Evolutionary conservation across 1,140 invertebrate species (phyloP).

Genomic region (Physella acuta): DNA sequence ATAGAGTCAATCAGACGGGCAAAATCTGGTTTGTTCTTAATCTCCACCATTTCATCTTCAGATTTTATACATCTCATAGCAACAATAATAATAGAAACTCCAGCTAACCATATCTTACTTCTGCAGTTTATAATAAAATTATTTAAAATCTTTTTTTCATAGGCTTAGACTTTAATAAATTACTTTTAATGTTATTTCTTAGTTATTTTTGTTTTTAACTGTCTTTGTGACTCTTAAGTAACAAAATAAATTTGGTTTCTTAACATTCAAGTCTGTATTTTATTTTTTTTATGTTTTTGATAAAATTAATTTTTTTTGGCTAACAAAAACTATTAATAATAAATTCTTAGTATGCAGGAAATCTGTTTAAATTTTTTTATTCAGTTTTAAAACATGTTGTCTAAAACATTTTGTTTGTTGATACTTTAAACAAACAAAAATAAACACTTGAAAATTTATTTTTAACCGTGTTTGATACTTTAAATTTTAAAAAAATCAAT

Average conservation of each 20-base stretch:
- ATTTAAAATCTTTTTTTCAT: neutral
- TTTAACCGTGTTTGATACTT: neutral
- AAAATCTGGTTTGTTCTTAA: conserved; percentile 12
- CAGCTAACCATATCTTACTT: neutral
- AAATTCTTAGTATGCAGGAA: neutral
- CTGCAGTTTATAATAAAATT: neutral
- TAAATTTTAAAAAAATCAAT: neutral
- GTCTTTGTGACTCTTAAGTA: too few relatives aligned
- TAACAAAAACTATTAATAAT: neutral
- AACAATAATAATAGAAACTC: neutral
- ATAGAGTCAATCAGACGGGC: neutral
- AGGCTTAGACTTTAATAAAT: neutral
- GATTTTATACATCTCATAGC: neutral
- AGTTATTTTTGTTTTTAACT: neutral
- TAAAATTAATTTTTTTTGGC: neutral
- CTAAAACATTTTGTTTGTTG: too few relatives aligned
- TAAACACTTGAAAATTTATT: neutral
- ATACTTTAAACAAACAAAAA: too few relatives aligned
- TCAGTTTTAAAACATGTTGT: too few relatives aligned
- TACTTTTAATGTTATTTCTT: neutral
- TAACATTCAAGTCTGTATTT: neutral
- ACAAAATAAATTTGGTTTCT: too few relatives aligned
- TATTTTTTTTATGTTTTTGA: neutral
- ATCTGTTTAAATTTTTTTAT: neutral
- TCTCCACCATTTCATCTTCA: neutral